Conservation (phyloP, 2,888 invertebrate species). For the Platycnemis pennipes region DNA sequence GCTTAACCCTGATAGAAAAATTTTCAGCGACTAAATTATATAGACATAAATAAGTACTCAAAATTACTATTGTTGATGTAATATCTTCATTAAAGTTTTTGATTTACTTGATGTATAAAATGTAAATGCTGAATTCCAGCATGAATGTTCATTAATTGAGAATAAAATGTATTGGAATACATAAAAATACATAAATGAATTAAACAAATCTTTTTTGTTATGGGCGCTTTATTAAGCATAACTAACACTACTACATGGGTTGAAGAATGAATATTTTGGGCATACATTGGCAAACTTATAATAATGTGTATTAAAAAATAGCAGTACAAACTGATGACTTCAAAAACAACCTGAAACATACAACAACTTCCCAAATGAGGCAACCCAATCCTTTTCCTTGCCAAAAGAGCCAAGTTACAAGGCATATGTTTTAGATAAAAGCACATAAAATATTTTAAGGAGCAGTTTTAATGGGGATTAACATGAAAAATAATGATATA, state of each 20-base stretch:
- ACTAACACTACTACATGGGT: constrained; percentile 47
- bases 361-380: constrained; percentile 14
- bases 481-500: constrained; percentile 10
- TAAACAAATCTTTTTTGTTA: neutral
- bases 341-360: constrained; percentile 36
- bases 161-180: no score
- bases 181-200: no score
- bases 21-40: no score
- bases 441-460: neutral
- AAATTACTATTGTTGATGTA: no score
- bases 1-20: no score
- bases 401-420: constrained; percentile 42
- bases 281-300: constrained; percentile 40
- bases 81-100: no score
- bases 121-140: no score
- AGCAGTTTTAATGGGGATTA: neutral
- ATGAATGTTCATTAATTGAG: no score
- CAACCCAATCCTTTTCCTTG: constrained; percentile 36
- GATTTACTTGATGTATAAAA: no score
- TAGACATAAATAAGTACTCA: no score
- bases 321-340: constrained; percentile 24
- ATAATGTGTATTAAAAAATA: constrained; percentile 39
- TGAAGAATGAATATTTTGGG: constrained; percentile 57
- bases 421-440: constrained; percentile 1
- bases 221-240: constrained; percentile 55